Evolutionary conservation across 2,113 vertebrate genomes (phyloP), one percentile per base, ranked within the genome.

Genomic region (Balaenoptera acutorostrata): DNA sequence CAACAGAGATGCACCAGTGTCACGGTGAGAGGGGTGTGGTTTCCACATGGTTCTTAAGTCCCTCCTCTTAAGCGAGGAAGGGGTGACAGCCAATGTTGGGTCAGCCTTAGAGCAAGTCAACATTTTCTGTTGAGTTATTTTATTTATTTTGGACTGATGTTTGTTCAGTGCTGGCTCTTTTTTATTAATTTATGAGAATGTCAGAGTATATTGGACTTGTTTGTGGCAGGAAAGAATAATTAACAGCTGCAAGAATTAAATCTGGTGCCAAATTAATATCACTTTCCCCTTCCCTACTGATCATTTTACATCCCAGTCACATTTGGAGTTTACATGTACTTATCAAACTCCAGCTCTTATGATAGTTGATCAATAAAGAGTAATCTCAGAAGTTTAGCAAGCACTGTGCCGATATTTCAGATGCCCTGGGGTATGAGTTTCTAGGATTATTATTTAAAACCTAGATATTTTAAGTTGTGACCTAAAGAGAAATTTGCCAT

Each of bases 361-460:
- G 97, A 9, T 95, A 92, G 98, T 97, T 98, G 97, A 97, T 98
- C 91, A 94, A 95, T 74, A 97, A 98, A 97, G 87, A 98, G 57
- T 66, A 96, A 90, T 96, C 63, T 3, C 41, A 78, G 95, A 98
- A 93, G 90, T 98, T 88, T 92, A 93, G 84, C 96, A 80, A 84
- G 14, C 81, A 90, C 74, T 17, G 29, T 91, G 72, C 88, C 95
- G 97, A 71, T 82, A 85, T 93, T 97, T 93, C 66, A 93, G 63
- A 55, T 95, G 33, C 64, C 81, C 63, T 74, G 64, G 36, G 88
- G 63, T 97, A 57, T 46, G 88, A 29, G 2, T 77, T 97, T 93
- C 92, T 91, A 94, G 63, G 18, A 68, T 63, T 95, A 31, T 96
- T 95, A n/a, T 52, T 96, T 97, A 25, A 97, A 59, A 75, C 18